These are phyloP conservation scores for Onchidella celtica DNA, from an alignment of 2,888 invertebrate species.

Conservation along the genomic window DNA sequence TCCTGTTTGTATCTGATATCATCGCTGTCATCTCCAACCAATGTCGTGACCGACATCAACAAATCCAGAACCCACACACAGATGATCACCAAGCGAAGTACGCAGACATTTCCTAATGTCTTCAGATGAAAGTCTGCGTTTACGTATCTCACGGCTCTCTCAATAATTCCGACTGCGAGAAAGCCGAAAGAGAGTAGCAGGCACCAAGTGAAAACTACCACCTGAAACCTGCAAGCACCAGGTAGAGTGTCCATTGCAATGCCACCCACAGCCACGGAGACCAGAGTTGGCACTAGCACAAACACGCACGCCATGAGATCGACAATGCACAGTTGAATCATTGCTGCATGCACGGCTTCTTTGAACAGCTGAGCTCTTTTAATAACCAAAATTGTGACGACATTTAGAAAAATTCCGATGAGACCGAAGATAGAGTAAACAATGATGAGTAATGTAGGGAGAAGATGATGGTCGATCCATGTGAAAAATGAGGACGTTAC, in stretches of 20 bases:
- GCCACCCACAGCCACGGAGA: slow-evolving; percentile 3
- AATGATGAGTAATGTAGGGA: background rate
- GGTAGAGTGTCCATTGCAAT: background rate
- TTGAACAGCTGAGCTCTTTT: slow-evolving; percentile 1
- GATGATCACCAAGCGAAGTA: background rate
- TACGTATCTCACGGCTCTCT: background rate
- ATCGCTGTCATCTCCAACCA: background rate
- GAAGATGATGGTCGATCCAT: background rate
- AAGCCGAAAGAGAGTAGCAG: background rate
- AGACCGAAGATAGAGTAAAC: background rate
- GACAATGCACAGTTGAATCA: slow-evolving; percentile 33
- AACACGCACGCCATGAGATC: slow-evolving; percentile 39
- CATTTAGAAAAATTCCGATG: slow-evolving; percentile 23
- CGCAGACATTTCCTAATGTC: slow-evolving; percentile 3
- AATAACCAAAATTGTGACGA: slow-evolving; percentile 22
- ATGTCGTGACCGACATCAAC: background rate
- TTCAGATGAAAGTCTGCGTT: background rate
- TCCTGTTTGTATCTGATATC: background rate
- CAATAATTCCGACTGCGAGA: background rate
- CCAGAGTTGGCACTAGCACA: slow-evolving; percentile 24
- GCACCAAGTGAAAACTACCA: background rate
- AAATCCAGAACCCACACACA: background rate
- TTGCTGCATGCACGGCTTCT: slow-evolving; percentile 24
- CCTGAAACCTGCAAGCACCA: slow-evolving; percentile 2
- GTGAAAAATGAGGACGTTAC: slow-evolving; percentile 15